These are phyloP conservation scores for Brachionus sp. DNA, from an alignment of 1,140 invertebrate species.

Conservation along the genomic window DNA sequence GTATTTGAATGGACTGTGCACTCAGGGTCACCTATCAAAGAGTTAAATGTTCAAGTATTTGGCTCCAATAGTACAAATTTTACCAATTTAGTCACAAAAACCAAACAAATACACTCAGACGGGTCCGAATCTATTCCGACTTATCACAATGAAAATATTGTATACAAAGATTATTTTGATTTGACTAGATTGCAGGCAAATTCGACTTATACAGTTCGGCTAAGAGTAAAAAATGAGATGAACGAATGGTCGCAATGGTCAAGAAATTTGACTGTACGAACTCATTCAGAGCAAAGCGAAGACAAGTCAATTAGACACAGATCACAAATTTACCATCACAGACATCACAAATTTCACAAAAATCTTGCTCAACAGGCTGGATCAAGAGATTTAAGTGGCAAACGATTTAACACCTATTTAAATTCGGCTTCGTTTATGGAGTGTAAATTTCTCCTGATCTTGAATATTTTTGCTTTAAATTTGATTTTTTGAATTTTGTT, in stretches of 20 bases:
- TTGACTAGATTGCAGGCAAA: slow-evolving; percentile 24
- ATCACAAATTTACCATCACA: slow-evolving; percentile 32
- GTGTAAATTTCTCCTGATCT: background rate
- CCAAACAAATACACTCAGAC: background rate
- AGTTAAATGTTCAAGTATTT: slow-evolving; percentile 43
- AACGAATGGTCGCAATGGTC: slow-evolving; percentile 41
- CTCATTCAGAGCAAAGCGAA: background rate
- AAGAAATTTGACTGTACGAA: background rate
- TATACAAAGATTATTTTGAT: slow-evolving; percentile 37
- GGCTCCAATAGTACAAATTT: background rate
- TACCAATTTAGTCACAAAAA: slow-evolving; percentile 18
- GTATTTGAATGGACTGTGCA: slow-evolving; percentile 43
- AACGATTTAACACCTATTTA: slow-evolving; percentile 16
- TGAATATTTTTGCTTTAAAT: background rate
- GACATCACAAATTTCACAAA: slow-evolving; percentile 23
- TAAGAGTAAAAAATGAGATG: slow-evolving; percentile 19
- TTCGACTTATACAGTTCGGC: background rate
- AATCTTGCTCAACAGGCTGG: slow-evolving; percentile 18
- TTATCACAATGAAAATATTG: slow-evolving; percentile 35
- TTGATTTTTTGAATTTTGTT: background rate
- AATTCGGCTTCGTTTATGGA: background rate
- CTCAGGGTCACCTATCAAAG: slow-evolving; percentile 22
- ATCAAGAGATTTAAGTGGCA: slow-evolving; percentile 18
- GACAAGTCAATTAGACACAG: slow-evolving; percentile 28
- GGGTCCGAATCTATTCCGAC: background rate